phyloP scores from a whole-genome alignment of 2,888 invertebrate species.

The Ochropacha duplaris region DNA sequence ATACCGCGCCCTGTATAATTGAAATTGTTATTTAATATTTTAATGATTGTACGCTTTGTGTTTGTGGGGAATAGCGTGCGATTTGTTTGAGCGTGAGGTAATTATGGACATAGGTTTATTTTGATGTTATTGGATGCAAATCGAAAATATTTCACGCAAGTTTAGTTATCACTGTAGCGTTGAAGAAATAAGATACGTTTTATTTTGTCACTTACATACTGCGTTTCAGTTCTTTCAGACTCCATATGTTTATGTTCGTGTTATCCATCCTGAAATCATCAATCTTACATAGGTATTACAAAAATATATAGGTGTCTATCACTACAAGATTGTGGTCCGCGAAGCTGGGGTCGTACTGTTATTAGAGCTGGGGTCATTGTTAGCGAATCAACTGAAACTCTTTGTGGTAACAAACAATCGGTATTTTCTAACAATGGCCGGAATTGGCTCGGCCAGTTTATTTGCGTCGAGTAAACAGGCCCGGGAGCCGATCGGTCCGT shows the following conservation, averaged over 20 bases:
- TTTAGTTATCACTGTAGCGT: not conserved
- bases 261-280: too few relatives aligned
- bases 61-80: not conserved
- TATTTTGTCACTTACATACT: too few relatives aligned
- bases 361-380: slow-evolving; percentile 28
- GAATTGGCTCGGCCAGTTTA: slow-evolving; percentile 41
- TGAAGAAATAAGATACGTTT: too few relatives aligned
- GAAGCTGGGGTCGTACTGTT: not conserved
- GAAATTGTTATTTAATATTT: slow-evolving; percentile 21
- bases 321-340: not conserved
- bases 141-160: not conserved
- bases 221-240: too few relatives aligned
- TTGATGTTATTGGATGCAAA: not conserved
- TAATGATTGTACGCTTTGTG: slow-evolving; percentile 7
- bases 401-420: slow-evolving; percentile 51
- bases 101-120: not conserved
- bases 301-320: not conserved
- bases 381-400: slow-evolving; percentile 35
- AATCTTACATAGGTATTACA: not conserved
- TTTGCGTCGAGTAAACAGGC: slow-evolving; percentile 49
- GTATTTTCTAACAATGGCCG: slow-evolving; percentile 60
- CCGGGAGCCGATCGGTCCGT: slow-evolving; percentile 33
- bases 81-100: not conserved
- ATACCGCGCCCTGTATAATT: slow-evolving; percentile 16
- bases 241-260: too few relatives aligned